A percentile compares a stretch with the other conserved stretches of the same genome.
phyloP scores from a whole-genome alignment of 2,113 vertebrate genomes.

The Alexandromys fortis region DNA sequence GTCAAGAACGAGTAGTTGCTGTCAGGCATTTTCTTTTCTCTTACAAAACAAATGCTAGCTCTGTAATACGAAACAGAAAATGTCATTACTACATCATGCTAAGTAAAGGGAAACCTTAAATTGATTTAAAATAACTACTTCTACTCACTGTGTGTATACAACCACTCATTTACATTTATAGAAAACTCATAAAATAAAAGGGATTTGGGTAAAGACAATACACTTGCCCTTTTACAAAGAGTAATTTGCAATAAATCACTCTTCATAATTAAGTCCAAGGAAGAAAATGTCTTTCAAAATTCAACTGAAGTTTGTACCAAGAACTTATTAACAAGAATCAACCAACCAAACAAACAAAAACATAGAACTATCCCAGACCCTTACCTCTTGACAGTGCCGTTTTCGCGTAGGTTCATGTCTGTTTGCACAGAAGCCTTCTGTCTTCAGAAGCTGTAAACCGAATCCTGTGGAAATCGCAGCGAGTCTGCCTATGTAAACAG shows the following conservation, averaged over 20 bases:
- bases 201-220: neutral
- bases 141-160: neutral
- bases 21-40: slow-evolving; percentile 55
- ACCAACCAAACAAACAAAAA: neutral
- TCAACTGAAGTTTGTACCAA: slow-evolving; percentile 32
- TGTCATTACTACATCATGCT: slow-evolving; percentile 38
- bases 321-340: slow-evolving; percentile 26
- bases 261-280: neutral
- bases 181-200: neutral
- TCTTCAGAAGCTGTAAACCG: slow-evolving; percentile 77
- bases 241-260: neutral
- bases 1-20: slow-evolving; percentile 59
- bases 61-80: neutral
- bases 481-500: slow-evolving; percentile 80
- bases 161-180: neutral
- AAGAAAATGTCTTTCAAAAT: slow-evolving; percentile 27
- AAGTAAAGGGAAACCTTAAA: slow-evolving; percentile 3
- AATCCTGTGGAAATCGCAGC: slow-evolving; percentile 77
- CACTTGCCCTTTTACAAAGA: neutral
- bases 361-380: neutral
- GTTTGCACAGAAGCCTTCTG: slow-evolving; percentile 75
- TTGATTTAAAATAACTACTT: slow-evolving; percentile 32
- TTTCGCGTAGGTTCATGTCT: slow-evolving; percentile 72
- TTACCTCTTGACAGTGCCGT: slow-evolving; percentile 78
- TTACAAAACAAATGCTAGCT: slow-evolving; percentile 14